Evolutionary conservation across 2,888 invertebrate genomes (phyloP).

Genomic region (Caenorhabditis sinica): DNA sequence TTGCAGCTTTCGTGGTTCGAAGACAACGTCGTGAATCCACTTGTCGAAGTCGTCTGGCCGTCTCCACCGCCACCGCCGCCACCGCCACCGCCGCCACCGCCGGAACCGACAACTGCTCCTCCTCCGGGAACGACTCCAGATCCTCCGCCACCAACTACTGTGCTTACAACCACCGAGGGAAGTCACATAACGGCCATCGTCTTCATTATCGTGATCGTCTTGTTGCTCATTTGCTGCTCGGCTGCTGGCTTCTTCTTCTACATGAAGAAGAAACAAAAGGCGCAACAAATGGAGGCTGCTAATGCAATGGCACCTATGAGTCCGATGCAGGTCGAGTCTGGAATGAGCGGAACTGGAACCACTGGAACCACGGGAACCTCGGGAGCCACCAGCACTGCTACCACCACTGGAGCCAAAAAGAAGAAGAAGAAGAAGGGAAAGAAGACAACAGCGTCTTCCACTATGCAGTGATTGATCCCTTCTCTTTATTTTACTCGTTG

Average conservation of each 20-base stretch:
- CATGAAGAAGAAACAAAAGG: no score
- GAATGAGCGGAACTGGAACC: background rate
- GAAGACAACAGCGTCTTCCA: background rate
- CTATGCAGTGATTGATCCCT: no score
- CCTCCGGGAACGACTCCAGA: background rate
- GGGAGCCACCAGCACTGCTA: background rate
- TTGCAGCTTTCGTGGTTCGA: no score
- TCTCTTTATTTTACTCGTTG: background rate
- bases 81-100: constrained; percentile 1
- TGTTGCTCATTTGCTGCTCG: background rate
- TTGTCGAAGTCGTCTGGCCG: no score
- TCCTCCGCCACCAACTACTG: no score
- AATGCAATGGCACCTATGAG: background rate
- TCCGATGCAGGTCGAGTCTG: no score
- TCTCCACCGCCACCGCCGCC: background rate
- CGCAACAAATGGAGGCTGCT: no score
- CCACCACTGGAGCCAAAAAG: background rate
- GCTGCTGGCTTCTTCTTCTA: no score
- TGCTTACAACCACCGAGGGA: no score
- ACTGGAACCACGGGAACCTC: background rate
- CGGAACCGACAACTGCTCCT: no score
- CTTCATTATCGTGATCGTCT: background rate
- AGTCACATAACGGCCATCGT: no score
- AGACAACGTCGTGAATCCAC: no score
- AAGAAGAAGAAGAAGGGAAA: constrained; percentile 10